These are phyloP conservation scores for Phalera bucephala DNA, from an alignment of 2,888 invertebrate species.

Conservation along the genomic window DNA sequence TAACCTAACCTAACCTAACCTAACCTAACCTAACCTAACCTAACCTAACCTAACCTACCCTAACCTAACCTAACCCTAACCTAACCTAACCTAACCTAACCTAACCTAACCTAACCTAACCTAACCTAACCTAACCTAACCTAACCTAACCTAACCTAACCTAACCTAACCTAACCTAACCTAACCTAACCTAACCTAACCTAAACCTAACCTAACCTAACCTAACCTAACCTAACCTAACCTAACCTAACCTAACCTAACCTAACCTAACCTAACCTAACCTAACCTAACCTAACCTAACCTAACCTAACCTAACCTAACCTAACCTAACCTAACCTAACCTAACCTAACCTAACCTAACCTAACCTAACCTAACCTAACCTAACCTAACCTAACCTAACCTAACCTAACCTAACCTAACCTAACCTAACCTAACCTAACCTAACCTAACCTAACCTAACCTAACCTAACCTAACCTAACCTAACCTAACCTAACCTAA, in stretches of 20 bases:
- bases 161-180: conserved; percentile 15
- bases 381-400: conserved; percentile 28
- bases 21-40: conserved; percentile 22
- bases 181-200: too few species aligned
- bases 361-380: conserved; percentile 21
- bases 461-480: conserved; percentile 23
- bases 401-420: conserved; percentile 25
- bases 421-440: conserved; percentile 22
- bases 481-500: conserved; percentile 25
- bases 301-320: conserved; percentile 18
- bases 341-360: conserved; percentile 15
- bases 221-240: conserved; percentile 4
- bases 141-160: too few species aligned
- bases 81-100: too few species aligned
- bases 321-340: conserved; percentile 16
- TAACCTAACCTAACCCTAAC: too few species aligned
- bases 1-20: conserved; percentile 19
- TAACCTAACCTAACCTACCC: too few species aligned
- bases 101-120: conserved; percentile 8
- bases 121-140: conserved; percentile 3
- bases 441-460: conserved; percentile 18
- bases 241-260: conserved; percentile 7
- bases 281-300: conserved; percentile 13
- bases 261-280: conserved; percentile 7
- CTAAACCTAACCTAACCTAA: conserved; percentile 8